These are phyloP conservation scores for Drosophila fuyamai DNA, from an alignment of 1,140 invertebrate species.

Conservation along the genomic window DNA sequence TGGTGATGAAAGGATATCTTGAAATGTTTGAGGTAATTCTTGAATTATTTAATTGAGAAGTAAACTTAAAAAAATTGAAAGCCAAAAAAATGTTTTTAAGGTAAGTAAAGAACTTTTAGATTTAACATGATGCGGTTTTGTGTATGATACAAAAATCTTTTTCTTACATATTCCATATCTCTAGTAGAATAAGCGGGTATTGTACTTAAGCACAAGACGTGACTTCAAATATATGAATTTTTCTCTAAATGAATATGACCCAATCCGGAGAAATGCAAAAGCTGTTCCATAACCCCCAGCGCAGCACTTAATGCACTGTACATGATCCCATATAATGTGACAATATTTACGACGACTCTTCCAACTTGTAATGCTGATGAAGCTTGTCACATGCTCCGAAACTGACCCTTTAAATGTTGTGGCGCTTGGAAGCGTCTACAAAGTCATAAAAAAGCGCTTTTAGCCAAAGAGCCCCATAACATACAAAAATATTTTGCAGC, in stretches of 20 bases:
- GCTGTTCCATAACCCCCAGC: neutral
- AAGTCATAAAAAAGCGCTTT: conserved; percentile 57
- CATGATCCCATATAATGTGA: conserved; percentile 35
- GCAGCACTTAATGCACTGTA: conserved; percentile 32
- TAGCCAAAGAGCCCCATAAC: conserved; percentile 55
- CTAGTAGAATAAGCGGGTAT: neutral
- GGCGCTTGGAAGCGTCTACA: conserved; percentile 48
- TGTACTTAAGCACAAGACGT: conserved; percentile 9
- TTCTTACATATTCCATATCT: neutral
- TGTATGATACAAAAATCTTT: too few species aligned
- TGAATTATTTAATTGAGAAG: neutral
- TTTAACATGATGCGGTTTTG: too few species aligned
- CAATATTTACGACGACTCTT: conserved; percentile 22
- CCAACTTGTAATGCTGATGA: conserved; percentile 12
- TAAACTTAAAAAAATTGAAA: neutral
- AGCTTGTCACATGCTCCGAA: conserved; percentile 31
- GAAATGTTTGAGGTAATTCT: neutral
- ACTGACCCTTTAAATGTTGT: conserved; percentile 50
- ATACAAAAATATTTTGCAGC: conserved; percentile 29
- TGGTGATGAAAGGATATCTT: conserved; percentile 1
- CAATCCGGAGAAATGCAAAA: neutral
- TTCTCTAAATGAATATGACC: neutral
- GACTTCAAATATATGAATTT: neutral
- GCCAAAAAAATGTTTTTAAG: neutral
- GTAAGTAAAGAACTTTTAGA: too few species aligned